Conservation (phyloP, 2,113 vertebrate species). For the Atlantisia rogersi region DNA sequence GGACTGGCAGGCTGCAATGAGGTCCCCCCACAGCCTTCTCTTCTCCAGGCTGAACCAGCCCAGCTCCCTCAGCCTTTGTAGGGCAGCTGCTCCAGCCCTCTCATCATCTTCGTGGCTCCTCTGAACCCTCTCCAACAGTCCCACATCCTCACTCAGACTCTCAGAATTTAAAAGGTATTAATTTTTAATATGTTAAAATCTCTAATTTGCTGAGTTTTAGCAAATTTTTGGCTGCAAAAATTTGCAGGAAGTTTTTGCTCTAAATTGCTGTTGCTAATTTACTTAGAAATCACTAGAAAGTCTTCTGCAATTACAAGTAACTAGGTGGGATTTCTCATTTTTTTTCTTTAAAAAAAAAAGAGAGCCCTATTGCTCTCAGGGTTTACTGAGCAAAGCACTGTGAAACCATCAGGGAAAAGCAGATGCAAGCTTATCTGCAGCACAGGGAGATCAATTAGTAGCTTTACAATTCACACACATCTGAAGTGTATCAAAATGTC, state of each 20-base stretch:
- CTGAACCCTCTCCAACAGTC: too few species aligned
- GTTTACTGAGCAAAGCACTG: neutral
- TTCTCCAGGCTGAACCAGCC: too few species aligned
- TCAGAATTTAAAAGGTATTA: neutral
- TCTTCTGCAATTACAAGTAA: neutral
- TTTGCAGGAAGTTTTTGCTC: neutral
- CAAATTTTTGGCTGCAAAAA: neutral
- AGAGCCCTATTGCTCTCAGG: neutral
- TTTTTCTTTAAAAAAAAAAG: neutral
- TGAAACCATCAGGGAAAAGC: neutral
- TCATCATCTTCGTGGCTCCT: too few species aligned
- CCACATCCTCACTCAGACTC: neutral
- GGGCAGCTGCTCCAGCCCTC: too few species aligned
- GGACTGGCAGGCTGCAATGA: too few species aligned
- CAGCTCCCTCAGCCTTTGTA: too few species aligned
- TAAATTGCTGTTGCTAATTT: neutral
- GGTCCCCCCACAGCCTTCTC: too few species aligned
- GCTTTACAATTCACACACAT: neutral
- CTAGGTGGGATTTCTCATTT: too few species aligned
- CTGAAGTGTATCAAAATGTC: neutral
- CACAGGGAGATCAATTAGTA: neutral
- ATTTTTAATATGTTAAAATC: neutral
- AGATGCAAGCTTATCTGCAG: neutral
- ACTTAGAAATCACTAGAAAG: neutral
- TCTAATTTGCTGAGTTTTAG: neutral